phyloP scores from a whole-genome alignment of 2,113 vertebrate genomes.

The Myodes glareolus region DNA sequence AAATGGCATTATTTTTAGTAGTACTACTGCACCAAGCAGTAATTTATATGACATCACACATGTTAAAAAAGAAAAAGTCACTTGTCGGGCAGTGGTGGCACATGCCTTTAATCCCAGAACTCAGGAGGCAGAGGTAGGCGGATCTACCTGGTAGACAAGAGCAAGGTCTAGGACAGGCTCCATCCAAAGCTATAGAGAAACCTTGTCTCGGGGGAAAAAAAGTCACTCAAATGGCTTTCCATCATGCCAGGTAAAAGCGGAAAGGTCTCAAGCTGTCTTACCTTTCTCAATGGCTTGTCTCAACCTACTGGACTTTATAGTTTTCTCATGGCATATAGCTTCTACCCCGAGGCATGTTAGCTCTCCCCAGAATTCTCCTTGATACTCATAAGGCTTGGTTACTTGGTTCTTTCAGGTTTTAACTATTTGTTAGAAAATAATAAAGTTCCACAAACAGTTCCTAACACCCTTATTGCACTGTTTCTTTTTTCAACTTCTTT shows the following conservation, averaged over 20 bases:
- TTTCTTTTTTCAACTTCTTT: constrained; percentile 24
- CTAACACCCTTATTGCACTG: background rate
- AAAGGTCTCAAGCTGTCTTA: background rate
- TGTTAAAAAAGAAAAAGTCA: too few species aligned
- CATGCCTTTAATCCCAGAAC: too few species aligned
- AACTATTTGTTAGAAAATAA: background rate
- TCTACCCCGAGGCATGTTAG: background rate
- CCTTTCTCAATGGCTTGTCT: background rate
- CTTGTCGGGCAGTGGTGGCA: too few species aligned
- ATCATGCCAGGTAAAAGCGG: constrained; percentile 21
- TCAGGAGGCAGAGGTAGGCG: too few species aligned
- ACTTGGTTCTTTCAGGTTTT: constrained; percentile 26
- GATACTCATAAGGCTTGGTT: background rate
- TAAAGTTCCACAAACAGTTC: background rate
- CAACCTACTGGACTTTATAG: background rate
- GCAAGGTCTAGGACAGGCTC: too few species aligned
- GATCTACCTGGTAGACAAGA: too few species aligned
- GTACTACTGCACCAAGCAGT: background rate
- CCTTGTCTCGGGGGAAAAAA: background rate
- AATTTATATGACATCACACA: background rate
- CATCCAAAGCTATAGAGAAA: too few species aligned
- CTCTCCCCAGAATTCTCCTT: background rate
- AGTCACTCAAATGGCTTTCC: background rate
- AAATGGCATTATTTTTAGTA: background rate
- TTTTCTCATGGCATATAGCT: background rate